Conservation (phyloP, 2,888 invertebrate genomes). For the Ceratothoa steindachneri region DNA sequence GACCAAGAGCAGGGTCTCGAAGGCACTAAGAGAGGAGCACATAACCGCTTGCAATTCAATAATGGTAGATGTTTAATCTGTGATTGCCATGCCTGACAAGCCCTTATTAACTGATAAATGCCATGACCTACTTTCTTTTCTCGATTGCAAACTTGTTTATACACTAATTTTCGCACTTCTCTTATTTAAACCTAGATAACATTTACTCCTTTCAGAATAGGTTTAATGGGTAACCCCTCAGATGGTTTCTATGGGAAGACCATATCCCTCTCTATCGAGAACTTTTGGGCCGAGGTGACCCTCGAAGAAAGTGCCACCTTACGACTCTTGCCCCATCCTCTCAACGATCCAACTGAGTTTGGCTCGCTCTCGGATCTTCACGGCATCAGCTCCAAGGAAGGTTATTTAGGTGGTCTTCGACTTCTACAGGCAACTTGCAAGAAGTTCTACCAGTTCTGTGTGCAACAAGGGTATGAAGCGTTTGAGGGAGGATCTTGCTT, state of each 20-base stretch:
- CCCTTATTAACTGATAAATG: too few species aligned
- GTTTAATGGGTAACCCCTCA: slow-evolving; percentile 49
- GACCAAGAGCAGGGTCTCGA: too few species aligned
- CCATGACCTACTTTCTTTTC: too few species aligned
- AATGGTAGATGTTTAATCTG: too few species aligned
- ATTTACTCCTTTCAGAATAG: slow-evolving; percentile 29
- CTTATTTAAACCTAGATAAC: too few species aligned
- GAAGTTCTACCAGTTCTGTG: slow-evolving; percentile 48
- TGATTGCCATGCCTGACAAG: too few species aligned
- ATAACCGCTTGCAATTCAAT: too few species aligned
- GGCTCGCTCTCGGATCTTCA: slow-evolving; percentile 43
- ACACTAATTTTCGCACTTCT: too few species aligned
- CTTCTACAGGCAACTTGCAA: slow-evolving; percentile 49
- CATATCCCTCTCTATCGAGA: slow-evolving; percentile 48
- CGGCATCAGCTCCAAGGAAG: slow-evolving; percentile 47
- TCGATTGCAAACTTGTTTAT: too few species aligned
- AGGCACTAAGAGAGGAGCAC: too few species aligned
- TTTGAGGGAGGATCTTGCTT: not conserved
- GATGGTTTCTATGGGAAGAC: slow-evolving; percentile 49
- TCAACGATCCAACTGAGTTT: slow-evolving; percentile 49
- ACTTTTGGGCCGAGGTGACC: slow-evolving; percentile 49
- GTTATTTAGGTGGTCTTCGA: slow-evolving; percentile 49
- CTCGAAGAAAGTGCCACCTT: slow-evolving; percentile 43
- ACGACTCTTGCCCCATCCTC: slow-evolving; percentile 48
- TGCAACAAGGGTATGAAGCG: slow-evolving; percentile 46